Evolutionary conservation across 2,888 invertebrate genomes (phyloP), one percentile per base, ranked within the genome.

Genomic region (Troides helena): DNA sequence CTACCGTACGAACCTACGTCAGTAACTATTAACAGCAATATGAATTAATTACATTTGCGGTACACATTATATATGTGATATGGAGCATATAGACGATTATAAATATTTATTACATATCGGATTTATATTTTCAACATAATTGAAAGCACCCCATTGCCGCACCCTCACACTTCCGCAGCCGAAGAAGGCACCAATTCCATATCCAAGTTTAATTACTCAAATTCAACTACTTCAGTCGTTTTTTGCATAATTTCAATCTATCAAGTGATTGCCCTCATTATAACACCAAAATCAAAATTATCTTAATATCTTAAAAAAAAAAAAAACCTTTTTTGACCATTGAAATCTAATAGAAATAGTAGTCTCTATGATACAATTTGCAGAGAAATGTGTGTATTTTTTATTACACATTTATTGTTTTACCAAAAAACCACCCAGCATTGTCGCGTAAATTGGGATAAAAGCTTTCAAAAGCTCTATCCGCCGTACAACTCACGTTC

Each of bases 401-500:
- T 39, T 53, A 18, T 67, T 21, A 7, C 17, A 56, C 60, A 60
- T 61, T 65, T 56, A 59, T 60, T 56, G 39, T 67, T 43, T 66
- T 25, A 17, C 53, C 50, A 62, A 61, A 39, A 58, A 69, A 62
- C 30, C 56, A n/a, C 1, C 8, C 50, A 7, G 57, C 62, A 58
- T 50, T 53, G 59, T 59, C 43, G 66, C 53, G 46, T 23, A 70
- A 70, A 66, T 62, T 69, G 62, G 39, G 65, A 70, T 66, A 70
- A 70, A 66, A 70, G 69, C 62, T 70, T 59, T 46, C 66, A 78
- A 81, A 79, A 77, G 77, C 80, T 80, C 81, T 82, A 83, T 82
- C 82, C 76, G 80, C 77, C 73, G 66, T 74, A 77, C 65, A 65
- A 61, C 57, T 65, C 79, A 75, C 83, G 84, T 76, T 66, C 66